Percentiles rank a stretch among this genome's conserved stretches.
Evolutionary conservation across 2,888 invertebrate species (phyloP).

Genomic region (Lepidochrysops patricia): DNA sequence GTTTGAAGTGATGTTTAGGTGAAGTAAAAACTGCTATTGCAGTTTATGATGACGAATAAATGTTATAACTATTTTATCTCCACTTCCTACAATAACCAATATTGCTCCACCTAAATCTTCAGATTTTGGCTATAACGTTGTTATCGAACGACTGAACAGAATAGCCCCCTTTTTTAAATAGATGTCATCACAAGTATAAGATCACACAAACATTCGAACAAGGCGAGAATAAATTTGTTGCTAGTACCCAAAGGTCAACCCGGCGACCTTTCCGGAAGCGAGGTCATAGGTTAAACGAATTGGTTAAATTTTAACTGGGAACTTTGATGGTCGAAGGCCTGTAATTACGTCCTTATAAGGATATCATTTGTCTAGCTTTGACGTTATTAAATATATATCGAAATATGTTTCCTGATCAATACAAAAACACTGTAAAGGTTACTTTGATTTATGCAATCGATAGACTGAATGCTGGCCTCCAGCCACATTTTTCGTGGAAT

Average conservation of each 20-base stretch:
- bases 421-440: background rate
- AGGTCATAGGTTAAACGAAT: slow-evolving; percentile 35
- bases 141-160: slow-evolving; percentile 30
- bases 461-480: background rate
- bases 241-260: slow-evolving; percentile 42
- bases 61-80: too few relatives aligned
- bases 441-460: background rate
- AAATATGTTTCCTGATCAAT: background rate
- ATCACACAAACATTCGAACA: slow-evolving; percentile 29
- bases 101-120: too few relatives aligned
- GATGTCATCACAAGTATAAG: slow-evolving; percentile 42
- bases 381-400: slow-evolving; percentile 5
- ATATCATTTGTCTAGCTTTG: background rate
- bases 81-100: too few relatives aligned
- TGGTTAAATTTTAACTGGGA: slow-evolving; percentile 8
- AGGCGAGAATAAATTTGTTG: slow-evolving; percentile 39
- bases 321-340: slow-evolving; percentile 12
- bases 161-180: slow-evolving; percentile 31
- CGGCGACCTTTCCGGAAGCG: slow-evolving; percentile 57
- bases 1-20: too few relatives aligned
- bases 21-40: too few relatives aligned
- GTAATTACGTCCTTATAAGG: slow-evolving; percentile 3
- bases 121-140: too few relatives aligned
- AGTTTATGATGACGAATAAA: too few relatives aligned
- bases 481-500: background rate